phyloP scores from a whole-genome alignment of 2,797 vertebrate genomes.

The Sparus aurata region DNA sequence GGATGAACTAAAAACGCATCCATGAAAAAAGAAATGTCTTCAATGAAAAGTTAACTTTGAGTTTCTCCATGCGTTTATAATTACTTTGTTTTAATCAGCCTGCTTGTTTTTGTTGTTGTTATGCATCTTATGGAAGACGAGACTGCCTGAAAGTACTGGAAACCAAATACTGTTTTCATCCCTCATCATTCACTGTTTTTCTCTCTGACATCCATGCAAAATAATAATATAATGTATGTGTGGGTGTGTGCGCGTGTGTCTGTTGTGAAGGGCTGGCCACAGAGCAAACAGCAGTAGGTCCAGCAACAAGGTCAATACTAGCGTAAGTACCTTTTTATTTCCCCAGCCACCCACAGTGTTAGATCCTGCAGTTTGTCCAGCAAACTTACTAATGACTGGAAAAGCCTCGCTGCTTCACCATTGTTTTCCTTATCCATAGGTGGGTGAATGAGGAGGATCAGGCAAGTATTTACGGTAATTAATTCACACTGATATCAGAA shows the following conservation, averaged over 20 bases:
- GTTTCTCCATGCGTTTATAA: slow-evolving; percentile 74
- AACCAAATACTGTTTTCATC: slow-evolving; percentile 57
- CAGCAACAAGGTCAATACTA: slow-evolving; percentile 83
- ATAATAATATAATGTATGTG: slow-evolving; percentile 33
- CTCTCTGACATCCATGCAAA: slow-evolving; percentile 52
- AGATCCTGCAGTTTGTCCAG: slow-evolving; percentile 81
- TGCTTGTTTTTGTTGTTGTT: slow-evolving; percentile 31
- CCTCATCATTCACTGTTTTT: slow-evolving; percentile 64
- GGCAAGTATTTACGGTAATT: slow-evolving; percentile 49
- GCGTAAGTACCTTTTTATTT: slow-evolving; percentile 85
- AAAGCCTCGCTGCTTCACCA: slow-evolving; percentile 53
- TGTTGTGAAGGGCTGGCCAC: slow-evolving; percentile 52
- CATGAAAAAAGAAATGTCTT: slow-evolving; percentile 52
- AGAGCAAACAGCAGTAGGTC: slow-evolving; percentile 79
- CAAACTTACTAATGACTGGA: slow-evolving; percentile 81
- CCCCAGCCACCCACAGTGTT: slow-evolving; percentile 76
- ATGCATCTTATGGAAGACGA: slow-evolving; percentile 35
- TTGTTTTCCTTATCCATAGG: slow-evolving; percentile 62
- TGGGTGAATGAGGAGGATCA: slow-evolving; percentile 43
- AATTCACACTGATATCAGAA: slow-evolving; percentile 37
- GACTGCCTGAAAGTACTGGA: slow-evolving; percentile 53
- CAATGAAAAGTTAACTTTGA: slow-evolving; percentile 58
- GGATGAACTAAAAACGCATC: slow-evolving; percentile 71
- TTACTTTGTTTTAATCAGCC: slow-evolving; percentile 64
- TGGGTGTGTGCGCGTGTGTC: slow-evolving; percentile 28